Percentiles rank a stretch among this genome's conserved stretches.
These are phyloP conservation scores for Theristicus caerulescens DNA, from an alignment of 2,113 vertebrate genomes.

Conservation along the genomic window DNA sequence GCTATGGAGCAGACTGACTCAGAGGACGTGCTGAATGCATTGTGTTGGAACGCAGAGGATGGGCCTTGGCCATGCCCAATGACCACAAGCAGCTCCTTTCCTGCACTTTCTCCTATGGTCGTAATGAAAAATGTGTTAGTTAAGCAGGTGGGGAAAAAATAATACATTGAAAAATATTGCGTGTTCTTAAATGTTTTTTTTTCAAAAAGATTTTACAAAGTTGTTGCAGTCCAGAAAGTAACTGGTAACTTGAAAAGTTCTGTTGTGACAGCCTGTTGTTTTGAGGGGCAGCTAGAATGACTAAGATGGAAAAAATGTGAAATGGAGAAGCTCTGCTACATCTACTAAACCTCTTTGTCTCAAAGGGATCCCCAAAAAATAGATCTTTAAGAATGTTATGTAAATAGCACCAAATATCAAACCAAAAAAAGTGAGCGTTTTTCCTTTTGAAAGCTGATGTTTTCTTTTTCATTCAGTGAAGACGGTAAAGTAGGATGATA, in stretches of 20 bases:
- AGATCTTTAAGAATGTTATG: not conserved
- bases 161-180: not conserved
- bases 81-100: constrained; percentile 73
- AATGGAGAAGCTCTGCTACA: not conserved
- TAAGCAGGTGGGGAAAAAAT: constrained; percentile 80
- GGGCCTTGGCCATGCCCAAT: constrained; percentile 57
- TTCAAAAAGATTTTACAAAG: not conserved
- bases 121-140: constrained; percentile 90
- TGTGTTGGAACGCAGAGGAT: constrained; percentile 60
- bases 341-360: not conserved
- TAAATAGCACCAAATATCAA: not conserved
- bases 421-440: not conserved
- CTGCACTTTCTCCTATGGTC: constrained; percentile 82
- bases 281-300: not conserved
- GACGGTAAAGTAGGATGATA: not conserved
- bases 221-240: not conserved
- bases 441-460: not conserved
- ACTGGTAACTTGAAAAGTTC: not conserved
- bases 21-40: constrained; percentile 73
- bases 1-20: constrained; percentile 84
- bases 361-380: not conserved
- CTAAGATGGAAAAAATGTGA: not conserved
- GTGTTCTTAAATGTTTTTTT: not conserved
- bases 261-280: not conserved
- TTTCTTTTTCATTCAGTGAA: not conserved